phyloP scores from a whole-genome alignment of 2,888 invertebrate species.

The Cerastis rubricosa region DNA sequence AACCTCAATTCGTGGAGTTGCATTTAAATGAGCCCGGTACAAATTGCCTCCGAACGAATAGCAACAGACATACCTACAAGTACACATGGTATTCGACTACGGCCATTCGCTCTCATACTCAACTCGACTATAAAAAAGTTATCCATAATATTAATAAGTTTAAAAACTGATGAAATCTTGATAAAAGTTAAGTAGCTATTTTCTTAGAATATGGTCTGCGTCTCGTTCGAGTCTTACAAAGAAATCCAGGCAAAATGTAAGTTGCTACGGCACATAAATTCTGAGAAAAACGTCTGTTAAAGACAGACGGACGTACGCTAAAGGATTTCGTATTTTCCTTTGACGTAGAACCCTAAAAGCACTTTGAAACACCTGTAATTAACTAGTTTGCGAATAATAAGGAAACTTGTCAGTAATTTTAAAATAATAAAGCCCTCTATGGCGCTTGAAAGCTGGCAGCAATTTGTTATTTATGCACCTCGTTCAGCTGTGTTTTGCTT shows the following conservation, averaged over 20 bases:
- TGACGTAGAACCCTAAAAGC: neutral
- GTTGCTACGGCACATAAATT: conserved; percentile 4
- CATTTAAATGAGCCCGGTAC: conserved; percentile 57
- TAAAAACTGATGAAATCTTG: neutral
- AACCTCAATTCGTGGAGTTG: conserved; percentile 31
- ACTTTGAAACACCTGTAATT: conserved; percentile 14
- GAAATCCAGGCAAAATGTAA: neutral
- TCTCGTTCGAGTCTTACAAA: neutral
- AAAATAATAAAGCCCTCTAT: conserved; percentile 30
- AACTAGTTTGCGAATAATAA: conserved; percentile 23
- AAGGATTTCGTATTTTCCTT: conserved; percentile 31
- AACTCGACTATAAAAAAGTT: neutral
- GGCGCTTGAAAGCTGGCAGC: conserved; percentile 36
- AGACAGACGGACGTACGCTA: conserved; percentile 5
- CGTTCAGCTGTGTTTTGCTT: conserved; percentile 30
- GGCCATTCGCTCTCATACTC: neutral
- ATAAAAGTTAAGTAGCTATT: neutral
- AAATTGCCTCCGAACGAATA: conserved; percentile 59
- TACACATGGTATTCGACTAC: conserved; percentile 11
- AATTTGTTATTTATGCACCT: conserved; percentile 44
- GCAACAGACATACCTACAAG: conserved; percentile 52
- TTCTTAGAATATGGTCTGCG: neutral
- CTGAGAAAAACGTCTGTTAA: conserved; percentile 1
- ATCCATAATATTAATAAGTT: neutral
- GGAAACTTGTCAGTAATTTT: conserved; percentile 40